These are phyloP conservation scores for Capricornis sumatraensis DNA, from an alignment of 2,113 vertebrate species.

Conservation along the genomic window DNA sequence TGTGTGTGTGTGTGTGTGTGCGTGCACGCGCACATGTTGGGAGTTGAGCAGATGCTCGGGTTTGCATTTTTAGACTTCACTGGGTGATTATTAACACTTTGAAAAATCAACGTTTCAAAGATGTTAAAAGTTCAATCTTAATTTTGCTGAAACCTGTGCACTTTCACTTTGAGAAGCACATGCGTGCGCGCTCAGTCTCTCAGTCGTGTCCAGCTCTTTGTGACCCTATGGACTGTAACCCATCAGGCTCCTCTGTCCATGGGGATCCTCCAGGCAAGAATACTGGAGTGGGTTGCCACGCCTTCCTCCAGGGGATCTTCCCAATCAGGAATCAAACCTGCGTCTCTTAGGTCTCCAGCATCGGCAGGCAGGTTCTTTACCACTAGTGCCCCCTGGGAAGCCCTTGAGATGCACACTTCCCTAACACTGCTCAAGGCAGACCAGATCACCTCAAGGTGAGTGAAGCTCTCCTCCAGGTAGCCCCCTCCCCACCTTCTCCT, in stretches of 20 bases:
- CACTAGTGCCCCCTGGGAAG: not conserved
- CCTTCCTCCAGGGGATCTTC: not conserved
- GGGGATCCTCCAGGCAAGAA: not conserved
- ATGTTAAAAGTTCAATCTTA: not conserved
- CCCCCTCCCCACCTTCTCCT: too few species aligned
- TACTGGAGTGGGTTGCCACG: not conserved
- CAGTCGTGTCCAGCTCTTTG: not conserved
- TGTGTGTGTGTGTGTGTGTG: too few species aligned
- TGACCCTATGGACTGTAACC: not conserved
- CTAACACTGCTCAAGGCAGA: not conserved
- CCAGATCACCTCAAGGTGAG: not conserved
- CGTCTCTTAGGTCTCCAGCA: not conserved
- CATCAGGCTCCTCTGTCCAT: not conserved
- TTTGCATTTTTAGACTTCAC: not conserved
- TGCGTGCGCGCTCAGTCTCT: not conserved
- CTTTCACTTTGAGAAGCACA: not conserved
- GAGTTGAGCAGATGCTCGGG: not conserved
- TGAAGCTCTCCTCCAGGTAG: not conserved
- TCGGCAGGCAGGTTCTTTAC: fast-evolving
- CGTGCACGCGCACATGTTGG: fast-evolving
- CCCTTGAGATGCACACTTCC: not conserved
- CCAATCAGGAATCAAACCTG: not conserved
- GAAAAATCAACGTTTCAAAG: not conserved
- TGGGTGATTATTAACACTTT: not conserved
- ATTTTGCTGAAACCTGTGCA: not conserved